Evolutionary conservation across 2,797 vertebrate genomes (phyloP).

Genomic region (Choloepus didactylus): DNA sequence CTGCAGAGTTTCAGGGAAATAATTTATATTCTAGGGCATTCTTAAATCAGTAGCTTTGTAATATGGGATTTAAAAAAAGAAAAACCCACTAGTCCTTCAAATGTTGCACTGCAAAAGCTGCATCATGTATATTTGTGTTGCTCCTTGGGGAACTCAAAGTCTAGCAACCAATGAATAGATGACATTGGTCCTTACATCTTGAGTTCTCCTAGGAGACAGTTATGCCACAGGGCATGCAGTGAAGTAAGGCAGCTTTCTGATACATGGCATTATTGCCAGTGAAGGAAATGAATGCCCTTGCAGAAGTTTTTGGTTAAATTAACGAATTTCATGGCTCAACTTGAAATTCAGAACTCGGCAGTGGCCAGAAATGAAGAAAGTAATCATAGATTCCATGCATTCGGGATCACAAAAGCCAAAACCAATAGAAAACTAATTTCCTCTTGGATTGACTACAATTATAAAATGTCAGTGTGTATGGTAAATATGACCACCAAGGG

Average conservation of each 20-base stretch:
- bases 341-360: constrained; percentile 55
- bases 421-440: constrained; percentile 19
- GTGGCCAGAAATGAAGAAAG: constrained; percentile 20
- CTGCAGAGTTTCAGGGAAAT: constrained; percentile 73
- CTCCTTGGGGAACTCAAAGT: neutral
- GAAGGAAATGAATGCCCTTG: constrained; percentile 9
- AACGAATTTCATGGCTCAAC: constrained; percentile 4
- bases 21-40: constrained; percentile 83
- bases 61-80: constrained; percentile 36
- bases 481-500: neutral
- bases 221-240: neutral
- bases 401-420: constrained; percentile 8
- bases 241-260: constrained; percentile 16
- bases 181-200: neutral
- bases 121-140: neutral
- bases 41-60: constrained; percentile 73
- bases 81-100: neutral
- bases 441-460: constrained; percentile 25
- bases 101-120: constrained; percentile 45
- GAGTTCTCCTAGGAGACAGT: constrained; percentile 10
- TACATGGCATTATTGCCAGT: neutral
- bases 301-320: constrained; percentile 27
- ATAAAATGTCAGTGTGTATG: constrained; percentile 12
- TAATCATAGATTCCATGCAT: neutral
- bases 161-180: constrained; percentile 40